Percentiles rank a stretch among this genome's conserved stretches.
phyloP scores from a whole-genome alignment of 35 echinoderm and acorn worm species.

The Hemicentrotus pulcherrimus region DNA sequence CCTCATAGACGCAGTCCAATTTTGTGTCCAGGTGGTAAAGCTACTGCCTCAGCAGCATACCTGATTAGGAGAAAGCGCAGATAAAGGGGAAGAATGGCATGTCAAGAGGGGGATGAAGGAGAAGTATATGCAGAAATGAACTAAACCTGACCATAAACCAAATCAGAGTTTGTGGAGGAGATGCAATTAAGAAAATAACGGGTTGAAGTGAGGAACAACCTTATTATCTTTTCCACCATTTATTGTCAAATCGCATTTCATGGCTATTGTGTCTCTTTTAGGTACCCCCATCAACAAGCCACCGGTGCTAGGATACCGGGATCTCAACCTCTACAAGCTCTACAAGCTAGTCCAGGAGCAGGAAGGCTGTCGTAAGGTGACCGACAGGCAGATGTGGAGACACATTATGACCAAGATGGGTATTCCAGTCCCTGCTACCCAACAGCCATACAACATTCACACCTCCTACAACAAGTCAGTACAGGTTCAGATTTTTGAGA shows the following conservation, averaged over 20 bases:
- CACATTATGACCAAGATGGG: conserved; percentile 94
- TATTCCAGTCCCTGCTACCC: conserved; percentile 75
- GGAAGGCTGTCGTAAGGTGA: conserved; percentile 91
- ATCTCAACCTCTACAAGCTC: conserved; percentile 96
- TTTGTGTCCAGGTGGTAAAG: too few species aligned
- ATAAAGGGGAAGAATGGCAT: too few species aligned
- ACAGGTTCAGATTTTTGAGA: background rate
- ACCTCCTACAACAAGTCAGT: conserved; percentile 96
- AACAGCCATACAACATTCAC: conserved; percentile 95
- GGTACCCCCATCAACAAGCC: conserved; percentile 98
- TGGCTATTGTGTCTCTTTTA: background rate
- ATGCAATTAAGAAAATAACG: too few species aligned
- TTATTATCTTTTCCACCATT: too few species aligned
- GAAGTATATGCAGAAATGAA: too few species aligned
- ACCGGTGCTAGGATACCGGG: conserved; percentile 91
- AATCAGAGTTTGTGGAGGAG: too few species aligned
- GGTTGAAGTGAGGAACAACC: too few species aligned
- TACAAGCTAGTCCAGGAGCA: conserved; percentile 95
- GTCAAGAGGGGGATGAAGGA: too few species aligned
- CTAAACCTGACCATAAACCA: too few species aligned
- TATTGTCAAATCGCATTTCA: background rate
- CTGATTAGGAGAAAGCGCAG: too few species aligned
- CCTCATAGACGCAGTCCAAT: too few species aligned
- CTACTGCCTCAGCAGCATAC: too few species aligned
- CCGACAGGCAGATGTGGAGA: conserved; percentile 94